These are phyloP conservation scores for Trichogramma evanescens DNA, from an alignment of 2,888 invertebrate genomes.

Conservation along the genomic window DNA sequence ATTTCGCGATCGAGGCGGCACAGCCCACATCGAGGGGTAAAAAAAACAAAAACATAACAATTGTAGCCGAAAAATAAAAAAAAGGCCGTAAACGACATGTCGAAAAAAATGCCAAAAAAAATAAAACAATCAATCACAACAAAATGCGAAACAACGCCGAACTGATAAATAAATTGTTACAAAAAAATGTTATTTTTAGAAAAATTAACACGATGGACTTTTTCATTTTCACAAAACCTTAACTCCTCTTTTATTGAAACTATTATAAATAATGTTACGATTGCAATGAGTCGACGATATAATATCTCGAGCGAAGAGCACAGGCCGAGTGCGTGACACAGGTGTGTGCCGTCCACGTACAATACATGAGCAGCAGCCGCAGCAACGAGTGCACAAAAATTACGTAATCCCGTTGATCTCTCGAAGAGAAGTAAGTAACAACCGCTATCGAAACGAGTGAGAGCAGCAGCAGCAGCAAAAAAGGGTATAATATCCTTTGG, in stretches of 20 bases:
- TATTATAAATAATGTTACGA: too few relatives aligned
- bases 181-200: conserved; percentile 33
- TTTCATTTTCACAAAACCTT: background rate
- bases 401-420: too few relatives aligned
- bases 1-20: too few relatives aligned
- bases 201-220: conserved; percentile 12
- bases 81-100: conserved; percentile 8
- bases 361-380: background rate
- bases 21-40: background rate
- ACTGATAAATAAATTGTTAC: conserved; percentile 43
- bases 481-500: too few relatives aligned
- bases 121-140: conserved; percentile 26
- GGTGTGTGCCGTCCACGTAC: background rate
- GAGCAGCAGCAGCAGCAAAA: too few relatives aligned
- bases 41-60: conserved; percentile 16
- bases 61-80: conserved; percentile 13
- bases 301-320: too few relatives aligned
- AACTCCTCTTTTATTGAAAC: background rate
- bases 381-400: background rate
- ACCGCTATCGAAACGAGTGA: too few relatives aligned
- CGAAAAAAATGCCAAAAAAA: conserved; percentile 12
- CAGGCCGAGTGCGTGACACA: background rate
- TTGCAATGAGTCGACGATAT: too few relatives aligned
- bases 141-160: conserved; percentile 25
- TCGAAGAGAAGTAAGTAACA: too few relatives aligned